phyloP scores from a whole-genome alignment of 2,113 vertebrate genomes.

The Chaetorhynchus papuensis region DNA sequence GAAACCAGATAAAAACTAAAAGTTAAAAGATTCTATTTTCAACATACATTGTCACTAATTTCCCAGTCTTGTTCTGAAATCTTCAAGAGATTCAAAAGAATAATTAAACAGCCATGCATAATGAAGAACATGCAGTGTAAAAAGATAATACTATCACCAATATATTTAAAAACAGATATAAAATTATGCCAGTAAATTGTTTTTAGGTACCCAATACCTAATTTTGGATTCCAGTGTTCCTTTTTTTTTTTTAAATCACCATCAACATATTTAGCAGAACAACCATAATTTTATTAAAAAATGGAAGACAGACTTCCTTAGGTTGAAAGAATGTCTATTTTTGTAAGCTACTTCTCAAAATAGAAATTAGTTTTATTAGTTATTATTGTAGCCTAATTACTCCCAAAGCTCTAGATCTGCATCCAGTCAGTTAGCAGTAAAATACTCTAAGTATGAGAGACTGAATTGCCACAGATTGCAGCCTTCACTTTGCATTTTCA shows the following conservation, averaged over 20 bases:
- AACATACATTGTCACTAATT: not conserved
- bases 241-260: not conserved
- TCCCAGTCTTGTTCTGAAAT: not conserved
- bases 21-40: not conserved
- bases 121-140: not conserved
- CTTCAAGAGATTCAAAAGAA: not conserved
- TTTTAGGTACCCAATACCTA: not conserved
- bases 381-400: not conserved
- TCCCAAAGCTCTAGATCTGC: not conserved
- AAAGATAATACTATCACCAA: not conserved
- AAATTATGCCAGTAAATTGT: not conserved
- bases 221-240: not conserved
- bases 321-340: not conserved
- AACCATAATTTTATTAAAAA: not conserved
- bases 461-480: not conserved
- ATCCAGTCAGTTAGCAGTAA: not conserved
- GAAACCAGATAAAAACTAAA: not conserved
- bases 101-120: not conserved
- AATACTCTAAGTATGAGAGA: not conserved
- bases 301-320: not conserved
- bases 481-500: not conserved
- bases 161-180: not conserved
- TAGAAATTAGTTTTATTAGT: not conserved
- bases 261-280: not conserved
- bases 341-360: not conserved